These are phyloP conservation scores for Drosophila greeni DNA, from an alignment of 2,888 invertebrate species.

Conservation along the genomic window DNA sequence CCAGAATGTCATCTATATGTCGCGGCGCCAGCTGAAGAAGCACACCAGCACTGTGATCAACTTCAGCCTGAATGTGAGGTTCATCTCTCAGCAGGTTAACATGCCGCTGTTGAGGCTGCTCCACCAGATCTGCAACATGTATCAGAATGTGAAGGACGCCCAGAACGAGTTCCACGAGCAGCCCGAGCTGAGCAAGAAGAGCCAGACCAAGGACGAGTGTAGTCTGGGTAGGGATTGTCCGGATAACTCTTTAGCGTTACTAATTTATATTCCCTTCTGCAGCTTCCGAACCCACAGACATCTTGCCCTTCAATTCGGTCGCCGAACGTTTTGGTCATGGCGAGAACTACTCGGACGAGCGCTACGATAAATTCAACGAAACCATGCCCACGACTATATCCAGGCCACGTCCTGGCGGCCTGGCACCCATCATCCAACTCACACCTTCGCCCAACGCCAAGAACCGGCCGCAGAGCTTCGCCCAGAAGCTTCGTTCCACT, in stretches of 20 bases:
- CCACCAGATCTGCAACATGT: conserved; percentile 98
- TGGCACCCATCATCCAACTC: conserved; percentile 76
- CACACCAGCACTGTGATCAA: conserved; percentile 95
- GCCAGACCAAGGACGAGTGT: conserved; percentile 82
- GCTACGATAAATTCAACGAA: conserved; percentile 79
- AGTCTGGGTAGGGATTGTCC: conserved; percentile 80
- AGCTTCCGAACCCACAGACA: conserved; percentile 79
- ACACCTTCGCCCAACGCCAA: conserved; percentile 78
- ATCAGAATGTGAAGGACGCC: conserved; percentile 97
- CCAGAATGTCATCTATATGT: conserved; percentile 91
- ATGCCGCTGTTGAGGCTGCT: conserved; percentile 95
- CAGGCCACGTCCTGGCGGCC: conserved; percentile 64
- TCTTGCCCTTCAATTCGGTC: conserved; percentile 75
- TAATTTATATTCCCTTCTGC: neutral
- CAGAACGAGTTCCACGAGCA: conserved; percentile 92
- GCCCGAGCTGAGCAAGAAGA: conserved; percentile 78
- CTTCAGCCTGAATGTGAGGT: conserved; percentile 91
- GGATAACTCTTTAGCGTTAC: too few species aligned
- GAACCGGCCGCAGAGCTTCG: conserved; percentile 89
- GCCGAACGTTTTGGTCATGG: conserved; percentile 76
- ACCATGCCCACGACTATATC: conserved; percentile 67
- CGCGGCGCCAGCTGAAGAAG: conserved; percentile 91
- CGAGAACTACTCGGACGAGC: conserved; percentile 77
- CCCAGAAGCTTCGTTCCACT: conserved; percentile 90
- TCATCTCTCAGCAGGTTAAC: conserved; percentile 96